Conservation (phyloP, 1,140 invertebrate species). For the Heliconius eleuchia region DNA sequence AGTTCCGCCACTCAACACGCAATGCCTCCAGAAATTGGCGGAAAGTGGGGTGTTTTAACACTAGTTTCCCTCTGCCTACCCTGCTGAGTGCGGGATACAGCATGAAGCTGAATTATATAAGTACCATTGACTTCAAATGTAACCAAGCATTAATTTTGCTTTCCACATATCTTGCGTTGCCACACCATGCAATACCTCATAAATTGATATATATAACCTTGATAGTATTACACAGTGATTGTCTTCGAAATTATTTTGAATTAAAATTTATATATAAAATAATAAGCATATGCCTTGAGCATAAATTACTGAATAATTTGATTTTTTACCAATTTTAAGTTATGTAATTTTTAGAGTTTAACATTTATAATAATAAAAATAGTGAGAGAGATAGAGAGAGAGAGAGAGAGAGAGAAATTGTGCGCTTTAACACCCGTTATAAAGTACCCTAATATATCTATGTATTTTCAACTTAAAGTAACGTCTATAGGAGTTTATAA, state of each 20-base stretch:
- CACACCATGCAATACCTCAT: background rate
- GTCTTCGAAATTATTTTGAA: background rate
- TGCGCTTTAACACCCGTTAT: background rate
- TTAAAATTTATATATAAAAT: background rate
- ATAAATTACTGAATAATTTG: background rate
- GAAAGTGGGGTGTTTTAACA: too few species aligned
- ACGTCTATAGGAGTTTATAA: background rate
- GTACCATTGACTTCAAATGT: background rate
- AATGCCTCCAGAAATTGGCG: too few species aligned
- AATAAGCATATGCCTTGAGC: background rate
- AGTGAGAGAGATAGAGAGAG: background rate
- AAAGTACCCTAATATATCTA: background rate
- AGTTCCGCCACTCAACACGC: too few species aligned
- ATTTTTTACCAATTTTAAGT: background rate
- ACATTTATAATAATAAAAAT: background rate
- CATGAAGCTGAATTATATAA: background rate
- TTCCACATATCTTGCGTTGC: background rate
- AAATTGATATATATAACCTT: background rate
- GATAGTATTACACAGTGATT: background rate
- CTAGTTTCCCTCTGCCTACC: too few species aligned
- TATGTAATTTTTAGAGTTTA: too few species aligned
- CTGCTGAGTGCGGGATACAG: too few species aligned
- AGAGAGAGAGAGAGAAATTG: too few species aligned
- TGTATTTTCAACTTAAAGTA: background rate
- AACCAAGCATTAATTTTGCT: conserved; percentile 1